Percentiles rank a stretch among this genome's conserved stretches.
Evolutionary conservation across 2,888 invertebrate species (phyloP).

Genomic region (Liopterus haemorrhoidalis): DNA sequence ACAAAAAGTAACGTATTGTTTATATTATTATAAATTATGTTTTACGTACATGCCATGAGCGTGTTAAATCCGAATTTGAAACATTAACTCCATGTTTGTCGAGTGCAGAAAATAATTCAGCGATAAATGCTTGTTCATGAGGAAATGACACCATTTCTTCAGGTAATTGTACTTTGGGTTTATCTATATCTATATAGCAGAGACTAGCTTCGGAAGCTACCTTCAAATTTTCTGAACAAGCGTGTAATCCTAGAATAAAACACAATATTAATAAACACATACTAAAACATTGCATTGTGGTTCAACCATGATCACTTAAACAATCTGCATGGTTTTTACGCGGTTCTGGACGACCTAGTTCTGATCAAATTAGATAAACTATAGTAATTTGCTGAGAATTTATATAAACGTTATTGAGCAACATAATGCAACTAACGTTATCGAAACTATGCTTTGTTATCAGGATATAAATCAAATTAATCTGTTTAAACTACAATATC

Average conservation of each 20-base stretch:
- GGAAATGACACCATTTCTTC: slow-evolving; percentile 94
- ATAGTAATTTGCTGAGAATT: background rate
- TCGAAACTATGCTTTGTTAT: too few relatives aligned
- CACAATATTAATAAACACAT: too few relatives aligned
- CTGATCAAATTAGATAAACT: slow-evolving; percentile 1
- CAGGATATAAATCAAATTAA: too few relatives aligned
- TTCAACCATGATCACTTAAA: background rate
- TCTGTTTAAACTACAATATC: too few relatives aligned
- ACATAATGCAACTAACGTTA: too few relatives aligned
- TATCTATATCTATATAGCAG: slow-evolving; percentile 95
- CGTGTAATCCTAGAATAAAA: slow-evolving; percentile 52
- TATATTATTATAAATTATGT: slow-evolving; percentile 1
- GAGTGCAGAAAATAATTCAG: slow-evolving; percentile 70
- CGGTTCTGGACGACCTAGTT: background rate
- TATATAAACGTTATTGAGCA: too few relatives aligned
- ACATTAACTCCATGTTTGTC: slow-evolving; percentile 60
- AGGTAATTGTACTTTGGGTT: slow-evolving; percentile 84
- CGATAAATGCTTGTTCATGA: slow-evolving; percentile 77
- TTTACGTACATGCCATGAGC: slow-evolving; percentile 27
- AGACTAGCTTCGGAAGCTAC: slow-evolving; percentile 77
- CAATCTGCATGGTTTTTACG: too few relatives aligned
- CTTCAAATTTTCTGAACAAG: slow-evolving; percentile 56
- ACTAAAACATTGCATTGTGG: background rate
- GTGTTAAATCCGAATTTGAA: slow-evolving; percentile 39
- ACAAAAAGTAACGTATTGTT: background rate